Percentiles rank a stretch among this genome's conserved stretches.
Conservation (phyloP, 2,888 invertebrate species). For the Drosophila mercatorum region DNA sequence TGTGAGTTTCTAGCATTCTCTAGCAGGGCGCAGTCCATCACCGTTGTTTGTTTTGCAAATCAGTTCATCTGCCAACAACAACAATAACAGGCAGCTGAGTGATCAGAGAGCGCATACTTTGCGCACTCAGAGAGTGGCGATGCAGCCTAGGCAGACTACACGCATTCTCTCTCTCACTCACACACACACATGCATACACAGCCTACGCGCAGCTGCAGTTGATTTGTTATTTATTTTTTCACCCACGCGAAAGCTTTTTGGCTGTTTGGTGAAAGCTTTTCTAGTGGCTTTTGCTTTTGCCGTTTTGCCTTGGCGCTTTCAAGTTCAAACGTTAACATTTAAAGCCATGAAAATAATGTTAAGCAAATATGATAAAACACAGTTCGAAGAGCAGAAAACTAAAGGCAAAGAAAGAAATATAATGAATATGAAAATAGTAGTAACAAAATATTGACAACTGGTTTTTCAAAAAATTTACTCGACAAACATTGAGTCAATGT, state of each 20-base stretch:
- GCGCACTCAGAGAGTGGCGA: background rate
- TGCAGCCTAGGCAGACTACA: background rate
- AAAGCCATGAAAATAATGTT: constrained; percentile 74
- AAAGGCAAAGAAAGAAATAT: constrained; percentile 21
- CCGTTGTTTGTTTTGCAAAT: constrained; percentile 6
- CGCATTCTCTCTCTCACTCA: background rate
- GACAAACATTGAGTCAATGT: constrained; percentile 50
- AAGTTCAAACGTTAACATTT: constrained; percentile 63
- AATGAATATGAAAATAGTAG: constrained; percentile 28
- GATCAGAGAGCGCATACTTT: background rate
- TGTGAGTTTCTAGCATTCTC: background rate
- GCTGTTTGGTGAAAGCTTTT: constrained; percentile 35
- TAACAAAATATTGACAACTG: constrained; percentile 56
- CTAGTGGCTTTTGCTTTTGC: constrained; percentile 6
- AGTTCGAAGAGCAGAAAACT: constrained; percentile 20
- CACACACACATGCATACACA: background rate
- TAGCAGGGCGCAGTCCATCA: background rate
- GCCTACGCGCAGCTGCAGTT: constrained; percentile 3
- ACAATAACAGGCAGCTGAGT: background rate
- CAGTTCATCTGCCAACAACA: background rate
- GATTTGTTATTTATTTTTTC: background rate
- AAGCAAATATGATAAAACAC: constrained; percentile 50
- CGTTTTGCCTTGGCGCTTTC: constrained; percentile 48
- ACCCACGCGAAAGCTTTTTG: constrained; percentile 17
- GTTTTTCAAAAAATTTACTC: constrained; percentile 47